A percentile compares a stretch with the other conserved stretches of the same genome.
Conservation (phyloP, 2,888 invertebrate species). For the Deilephila elpenor region DNA sequence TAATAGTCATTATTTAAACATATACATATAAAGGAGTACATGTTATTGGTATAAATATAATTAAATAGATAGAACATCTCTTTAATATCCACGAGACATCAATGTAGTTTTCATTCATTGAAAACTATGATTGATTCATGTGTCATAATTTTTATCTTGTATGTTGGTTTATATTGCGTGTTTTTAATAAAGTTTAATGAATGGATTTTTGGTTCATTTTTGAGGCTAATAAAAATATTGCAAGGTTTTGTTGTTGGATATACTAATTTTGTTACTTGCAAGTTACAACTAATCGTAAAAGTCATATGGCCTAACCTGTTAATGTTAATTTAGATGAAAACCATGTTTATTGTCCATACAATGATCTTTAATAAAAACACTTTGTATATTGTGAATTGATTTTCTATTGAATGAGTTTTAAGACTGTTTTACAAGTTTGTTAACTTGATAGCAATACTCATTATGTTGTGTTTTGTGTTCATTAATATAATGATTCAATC, state of each 20-base stretch:
- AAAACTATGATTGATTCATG: conserved; percentile 70
- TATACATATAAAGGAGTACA: conserved; percentile 16
- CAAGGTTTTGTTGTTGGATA: not conserved
- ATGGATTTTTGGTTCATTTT: not conserved
- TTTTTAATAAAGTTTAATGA: conserved; percentile 22
- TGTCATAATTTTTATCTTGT: conserved; percentile 44
- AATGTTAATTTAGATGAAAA: not conserved
- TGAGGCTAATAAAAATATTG: not conserved
- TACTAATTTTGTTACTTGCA: not conserved
- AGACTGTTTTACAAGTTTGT: conserved; percentile 59
- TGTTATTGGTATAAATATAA: conserved; percentile 16
- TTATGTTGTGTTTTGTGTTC: conserved; percentile 35
- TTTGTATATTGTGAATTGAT: conserved; percentile 42
- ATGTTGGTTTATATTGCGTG: conserved; percentile 35
- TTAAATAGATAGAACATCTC: conserved; percentile 4
- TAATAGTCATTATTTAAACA: conserved; percentile 1
- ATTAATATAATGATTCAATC: conserved; percentile 22
- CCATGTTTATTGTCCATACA: not conserved
- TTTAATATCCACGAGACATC: conserved; percentile 41
- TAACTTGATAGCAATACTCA: conserved; percentile 51
- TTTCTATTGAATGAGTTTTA: conserved; percentile 50
- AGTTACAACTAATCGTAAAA: not conserved
- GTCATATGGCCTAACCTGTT: conserved; percentile 4
- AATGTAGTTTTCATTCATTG: conserved; percentile 75
- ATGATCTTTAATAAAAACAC: conserved; percentile 20